Evolutionary conservation across 1,140 invertebrate genomes (phyloP).

Genomic region (Magallana gigas): DNA sequence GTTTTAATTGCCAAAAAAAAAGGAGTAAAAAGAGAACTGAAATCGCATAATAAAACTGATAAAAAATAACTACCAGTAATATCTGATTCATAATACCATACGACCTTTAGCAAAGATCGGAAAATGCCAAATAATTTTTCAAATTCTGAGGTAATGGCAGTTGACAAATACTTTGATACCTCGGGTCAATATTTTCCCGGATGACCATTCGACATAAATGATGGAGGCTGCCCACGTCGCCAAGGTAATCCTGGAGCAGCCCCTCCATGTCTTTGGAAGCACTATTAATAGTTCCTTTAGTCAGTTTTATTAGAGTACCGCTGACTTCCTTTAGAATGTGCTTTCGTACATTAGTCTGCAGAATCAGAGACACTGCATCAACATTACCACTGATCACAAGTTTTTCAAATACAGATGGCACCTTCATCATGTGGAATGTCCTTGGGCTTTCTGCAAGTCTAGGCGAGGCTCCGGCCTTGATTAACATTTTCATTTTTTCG

Average conservation of each 20-base stretch:
- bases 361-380: slow-evolving; percentile 10
- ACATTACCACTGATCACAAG: slow-evolving; percentile 1
- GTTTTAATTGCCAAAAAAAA: no score
- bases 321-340: neutral
- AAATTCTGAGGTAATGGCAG: slow-evolving; percentile 18
- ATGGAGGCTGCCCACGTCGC: neutral
- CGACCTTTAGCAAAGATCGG: neutral
- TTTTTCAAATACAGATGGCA: neutral
- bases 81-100: no score
- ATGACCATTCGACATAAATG: slow-evolving; percentile 27
- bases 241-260: neutral
- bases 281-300: neutral
- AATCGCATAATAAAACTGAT: no score
- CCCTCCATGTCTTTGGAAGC: slow-evolving; percentile 3
- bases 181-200: neutral
- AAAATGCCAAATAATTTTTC: slow-evolving; percentile 15
- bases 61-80: no score
- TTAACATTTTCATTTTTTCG: slow-evolving; percentile 18
- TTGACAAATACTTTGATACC: slow-evolving; percentile 11
- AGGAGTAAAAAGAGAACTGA: no score
- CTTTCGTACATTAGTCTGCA: neutral
- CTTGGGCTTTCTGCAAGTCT: neutral
- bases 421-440: neutral
- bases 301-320: neutral
- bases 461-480: neutral